Conservation (phyloP, 2,888 invertebrate genomes). For the Dasysyrphus albostriatus region DNA sequence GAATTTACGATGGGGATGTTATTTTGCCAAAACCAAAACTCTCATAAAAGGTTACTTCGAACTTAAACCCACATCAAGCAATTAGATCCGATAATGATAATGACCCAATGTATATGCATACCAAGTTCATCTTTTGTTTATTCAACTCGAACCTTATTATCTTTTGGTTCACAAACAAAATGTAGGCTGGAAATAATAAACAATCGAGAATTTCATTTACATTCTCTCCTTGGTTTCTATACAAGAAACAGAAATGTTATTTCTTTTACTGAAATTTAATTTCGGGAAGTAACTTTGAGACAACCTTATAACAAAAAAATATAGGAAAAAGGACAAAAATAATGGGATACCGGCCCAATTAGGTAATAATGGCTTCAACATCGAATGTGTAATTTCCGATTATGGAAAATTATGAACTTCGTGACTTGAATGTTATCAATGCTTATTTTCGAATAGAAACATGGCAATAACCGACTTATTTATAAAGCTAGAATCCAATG, state of each 20-base stretch:
- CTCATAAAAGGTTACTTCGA: neutral
- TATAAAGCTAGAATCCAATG: constrained; percentile 36
- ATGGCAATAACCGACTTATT: neutral
- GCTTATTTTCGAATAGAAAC: neutral
- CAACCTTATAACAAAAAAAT: neutral
- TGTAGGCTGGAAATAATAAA: constrained; percentile 42
- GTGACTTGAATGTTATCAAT: constrained; percentile 59
- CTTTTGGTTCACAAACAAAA: constrained; percentile 35
- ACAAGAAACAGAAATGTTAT: constrained; percentile 27
- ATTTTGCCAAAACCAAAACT: neutral
- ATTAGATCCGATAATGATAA: constrained; percentile 7
- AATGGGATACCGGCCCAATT: constrained; percentile 57
- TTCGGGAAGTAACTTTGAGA: constrained; percentile 26
- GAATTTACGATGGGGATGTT: neutral
- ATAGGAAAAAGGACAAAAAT: constrained; percentile 15
- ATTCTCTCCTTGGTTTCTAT: constrained; percentile 12
- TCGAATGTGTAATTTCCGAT: constrained; percentile 69
- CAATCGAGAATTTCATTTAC: constrained; percentile 37
- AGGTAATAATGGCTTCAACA: constrained; percentile 66
- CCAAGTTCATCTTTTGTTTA: constrained; percentile 35
- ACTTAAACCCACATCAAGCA: neutral
- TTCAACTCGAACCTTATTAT: constrained; percentile 35
- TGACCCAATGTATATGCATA: constrained; percentile 22
- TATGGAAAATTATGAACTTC: constrained; percentile 66
- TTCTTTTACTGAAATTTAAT: constrained; percentile 12